Evolutionary conservation across 2,113 vertebrate genomes (phyloP).

Genomic region (Eira barbara): DNA sequence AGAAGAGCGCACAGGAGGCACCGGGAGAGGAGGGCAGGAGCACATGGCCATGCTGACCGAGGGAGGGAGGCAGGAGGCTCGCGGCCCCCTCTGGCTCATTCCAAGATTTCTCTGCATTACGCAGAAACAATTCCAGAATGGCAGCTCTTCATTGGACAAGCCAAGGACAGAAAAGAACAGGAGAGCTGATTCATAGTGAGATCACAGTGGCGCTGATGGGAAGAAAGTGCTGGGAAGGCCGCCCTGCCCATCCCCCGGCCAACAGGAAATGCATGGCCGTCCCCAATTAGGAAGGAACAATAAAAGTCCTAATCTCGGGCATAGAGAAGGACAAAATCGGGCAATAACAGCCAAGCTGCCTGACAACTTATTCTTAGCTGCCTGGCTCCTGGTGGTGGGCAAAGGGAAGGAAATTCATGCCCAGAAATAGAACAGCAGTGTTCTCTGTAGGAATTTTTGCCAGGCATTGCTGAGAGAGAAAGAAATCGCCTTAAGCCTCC

Average conservation of each 20-base stretch:
- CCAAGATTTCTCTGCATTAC: neutral
- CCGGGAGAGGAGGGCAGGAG: neutral
- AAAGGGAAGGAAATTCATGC: neutral
- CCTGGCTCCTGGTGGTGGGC: neutral
- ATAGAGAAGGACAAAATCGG: conserved; percentile 13
- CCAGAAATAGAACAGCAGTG: neutral
- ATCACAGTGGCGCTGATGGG: neutral
- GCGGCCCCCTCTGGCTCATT: neutral
- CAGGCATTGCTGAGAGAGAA: neutral
- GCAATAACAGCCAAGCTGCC: conserved; percentile 28
- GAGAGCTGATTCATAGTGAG: conserved; percentile 43
- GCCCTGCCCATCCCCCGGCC: neutral
- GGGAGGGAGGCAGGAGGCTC: neutral
- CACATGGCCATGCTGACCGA: fast-evolving
- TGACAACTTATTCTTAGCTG: conserved; percentile 30
- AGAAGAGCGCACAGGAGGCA: neutral
- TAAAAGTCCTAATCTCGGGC: conserved; percentile 44
- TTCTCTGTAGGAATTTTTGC: neutral
- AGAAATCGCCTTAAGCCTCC: neutral
- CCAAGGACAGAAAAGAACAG: conserved; percentile 31
- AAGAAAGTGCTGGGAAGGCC: conserved; percentile 34
- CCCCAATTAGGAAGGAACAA: conserved; percentile 32
- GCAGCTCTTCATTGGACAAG: conserved; percentile 44
- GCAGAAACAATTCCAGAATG: conserved; percentile 2
- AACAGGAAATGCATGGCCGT: conserved; percentile 25